Evolutionary conservation across 2,113 vertebrate species (phyloP), one percentile per base, ranked within the genome.

Genomic region (Megaceryle torquata): DNA sequence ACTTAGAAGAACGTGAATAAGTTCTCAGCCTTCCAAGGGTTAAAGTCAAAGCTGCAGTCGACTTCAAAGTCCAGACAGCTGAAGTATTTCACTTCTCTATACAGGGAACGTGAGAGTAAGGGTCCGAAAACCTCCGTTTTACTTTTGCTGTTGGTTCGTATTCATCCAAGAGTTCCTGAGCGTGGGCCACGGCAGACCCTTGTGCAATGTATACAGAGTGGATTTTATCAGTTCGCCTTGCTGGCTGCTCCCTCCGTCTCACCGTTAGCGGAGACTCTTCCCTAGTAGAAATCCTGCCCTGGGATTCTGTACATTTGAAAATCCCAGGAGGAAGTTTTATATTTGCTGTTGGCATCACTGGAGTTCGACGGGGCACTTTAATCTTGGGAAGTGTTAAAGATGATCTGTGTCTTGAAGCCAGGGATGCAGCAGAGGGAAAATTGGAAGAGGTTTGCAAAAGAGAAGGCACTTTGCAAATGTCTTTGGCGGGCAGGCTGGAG

Each of bases 111-210:
- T 96, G 97, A 84, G 97, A 94, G 93, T 98, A 98, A 5, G 98
- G 99, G 91, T 99, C 98, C 0, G 99, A 99, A 97, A 99, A 99
- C 54, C 98, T 98, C 87, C 99, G 98, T 71, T 98, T 97, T 80
- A 96, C 95, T 71, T 98, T 97, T 10, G 82, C 80, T 16, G 86
- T 97, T 51, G 65, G 93, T 22, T 95, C 28, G 0, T 95, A 95
- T 54, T 95, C 87, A 1, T 90, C 82, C 70, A 61, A 61, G 67
- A 96, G 51, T 82, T 97, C 84, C 41, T 86, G 93, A 74, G 82
- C 16, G 8, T 94, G 97, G 46, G 82, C 17, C 37, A 95, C 64
- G 24, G 97, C 97, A 3, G 94, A 68, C 46, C 98, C 97, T 0
- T 98, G 95, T 6, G 95, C 92, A 18, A 99, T 57, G 93, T 98